Base-by-base conservation (phyloP, 2,113 vertebrate genomes). In the Sigmodon hispidus region DNA sequence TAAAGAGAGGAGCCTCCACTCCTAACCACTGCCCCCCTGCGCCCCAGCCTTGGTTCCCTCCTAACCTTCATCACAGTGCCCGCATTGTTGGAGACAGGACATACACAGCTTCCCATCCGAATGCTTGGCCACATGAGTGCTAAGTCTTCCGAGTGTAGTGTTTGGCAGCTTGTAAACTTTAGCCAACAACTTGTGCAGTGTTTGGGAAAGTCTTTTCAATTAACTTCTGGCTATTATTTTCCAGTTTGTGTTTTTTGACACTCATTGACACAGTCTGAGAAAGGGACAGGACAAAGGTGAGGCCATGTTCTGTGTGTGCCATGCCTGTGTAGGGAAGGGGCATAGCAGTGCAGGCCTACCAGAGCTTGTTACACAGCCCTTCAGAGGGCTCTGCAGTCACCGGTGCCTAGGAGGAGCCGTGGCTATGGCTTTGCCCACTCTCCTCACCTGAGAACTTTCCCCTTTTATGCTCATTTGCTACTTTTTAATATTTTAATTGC, bases 91-190 rank as follows among this genome's bases (percentile, higher is more conserved):
- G 72, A 29, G 40, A 75, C 72, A 26, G 70, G 70, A 40, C 31
- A 15, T 1, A 0, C 1, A 2, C 3, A 1, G 17, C 63, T 59
- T 11, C 5, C 26, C 45, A 1, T 0, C n/a, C 21, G 0, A 12
- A 2, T 34, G 63, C 63, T 65, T 3, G 0, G 59, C 65, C 57
- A 50, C 79, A 57, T 63, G 5, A 12, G 36, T 48, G 43, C 16
- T 40, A 34, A 48, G 67, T 0, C 13, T 5, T 22, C n/a, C 10
- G 50, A 55, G 36, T 75, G 8, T n/a, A 3, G 7, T 12, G 57
- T 31, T 31, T 36, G 2, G 1, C 29, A 57, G 75, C 9, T 43
- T 7, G 8, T 29, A 34, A 36, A n/a, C 24, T 45, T 36, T 4
- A 67, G 34, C 10, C 34, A 67, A 7, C 61, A 5, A 34, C 5